Evolutionary conservation across 2,888 invertebrate genomes (phyloP), one percentile per base, ranked within the genome.

Genomic region (Cataglyphis albicans): DNA sequence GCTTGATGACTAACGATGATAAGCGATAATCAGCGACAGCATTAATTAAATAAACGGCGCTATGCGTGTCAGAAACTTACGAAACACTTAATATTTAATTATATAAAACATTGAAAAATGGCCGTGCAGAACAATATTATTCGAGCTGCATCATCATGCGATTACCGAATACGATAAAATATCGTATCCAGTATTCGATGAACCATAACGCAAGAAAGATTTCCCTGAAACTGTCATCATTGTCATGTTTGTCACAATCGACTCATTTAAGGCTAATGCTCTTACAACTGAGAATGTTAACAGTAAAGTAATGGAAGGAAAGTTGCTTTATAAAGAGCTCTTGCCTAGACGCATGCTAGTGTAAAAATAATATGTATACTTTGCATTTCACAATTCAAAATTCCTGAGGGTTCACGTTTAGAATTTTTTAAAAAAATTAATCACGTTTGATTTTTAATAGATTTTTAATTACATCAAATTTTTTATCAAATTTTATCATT

Each of bases 1-100:
- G 52, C 52, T 38, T 55, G 76, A 75, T 61, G 80, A 41, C 9
- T 21, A 61, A 29, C 32, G 68, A 76, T 76, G 76, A 80, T 80
- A 72, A 80, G 59, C 55, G 59, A 72, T 72, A 72, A 72, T 48
- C 59, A 72, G 18, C 78, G 59, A 72, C 21, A 59, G 72, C 59
- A 59, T 80, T 80, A 72, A 80, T 80, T 72, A 72, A 80, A 80
- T 80, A 80, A 80, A 59, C 21, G 78, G 21, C 32, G 25, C 21
- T 32, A 10, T 44, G 57, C 15, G 25, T 25, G 38, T 18, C 32
- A 29, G 57, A 18, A 44, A 35, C 48, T 70, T 72, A 3, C 41
- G 41, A 67, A 76, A 41, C 21, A 41, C 3, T 67, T 32, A 68
- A 76, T 68, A 41, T n/a, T 15, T 76, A 57, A 15, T 76, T 76